Conservation (phyloP, 2,113 vertebrate genomes). For the Channa maculata region DNA sequence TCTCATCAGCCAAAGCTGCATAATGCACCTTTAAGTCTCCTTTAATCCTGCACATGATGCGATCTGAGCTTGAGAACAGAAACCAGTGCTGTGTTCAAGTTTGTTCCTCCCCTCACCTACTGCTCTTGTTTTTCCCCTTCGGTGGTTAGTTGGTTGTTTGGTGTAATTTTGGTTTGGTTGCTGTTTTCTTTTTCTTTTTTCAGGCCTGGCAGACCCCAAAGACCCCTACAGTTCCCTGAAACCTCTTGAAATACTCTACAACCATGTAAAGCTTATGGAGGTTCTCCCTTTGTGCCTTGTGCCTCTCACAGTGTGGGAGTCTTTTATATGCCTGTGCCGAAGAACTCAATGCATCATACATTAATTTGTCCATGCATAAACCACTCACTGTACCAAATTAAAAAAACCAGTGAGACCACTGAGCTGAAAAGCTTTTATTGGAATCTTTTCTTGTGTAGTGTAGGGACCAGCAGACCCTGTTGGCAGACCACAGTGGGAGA, state of each 20-base stretch:
- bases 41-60: neutral
- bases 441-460: too few relatives aligned
- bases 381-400: too few relatives aligned
- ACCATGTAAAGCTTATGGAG: too few relatives aligned
- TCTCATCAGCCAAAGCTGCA: slow-evolving; percentile 22
- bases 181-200: neutral
- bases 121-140: neutral
- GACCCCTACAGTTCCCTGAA: slow-evolving; percentile 22
- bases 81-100: neutral
- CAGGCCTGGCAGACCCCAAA: slow-evolving; percentile 8
- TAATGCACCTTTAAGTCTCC: slow-evolving; percentile 34
- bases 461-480: too few relatives aligned
- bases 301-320: neutral
- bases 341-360: too few relatives aligned
- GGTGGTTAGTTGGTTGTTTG: neutral
- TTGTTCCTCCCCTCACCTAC: neutral
- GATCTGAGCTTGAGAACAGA: neutral
- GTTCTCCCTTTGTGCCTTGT: too few relatives aligned
- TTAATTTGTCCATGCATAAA: too few relatives aligned
- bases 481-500: too few relatives aligned
- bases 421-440: too few relatives aligned
- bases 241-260: too few relatives aligned
- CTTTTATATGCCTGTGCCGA: too few relatives aligned
- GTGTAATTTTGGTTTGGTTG: neutral
- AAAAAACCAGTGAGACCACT: too few relatives aligned